Base-by-base conservation (phyloP, 2,888 invertebrate genomes). In the Teinopalpus imperialis region DNA sequence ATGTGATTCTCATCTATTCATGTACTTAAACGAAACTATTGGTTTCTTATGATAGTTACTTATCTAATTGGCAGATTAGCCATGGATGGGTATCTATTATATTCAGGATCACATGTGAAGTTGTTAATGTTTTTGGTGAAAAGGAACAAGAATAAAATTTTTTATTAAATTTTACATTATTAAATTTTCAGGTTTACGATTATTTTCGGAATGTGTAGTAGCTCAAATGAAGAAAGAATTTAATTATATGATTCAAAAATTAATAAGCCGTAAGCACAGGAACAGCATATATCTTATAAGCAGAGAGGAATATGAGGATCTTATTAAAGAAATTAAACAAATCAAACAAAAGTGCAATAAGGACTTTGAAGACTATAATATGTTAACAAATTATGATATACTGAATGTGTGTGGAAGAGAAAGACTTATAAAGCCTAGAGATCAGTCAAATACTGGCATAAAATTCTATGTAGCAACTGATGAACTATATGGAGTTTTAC, bases 401-500 rank as follows among this genome's bases (percentile, higher is more conserved):
- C 26, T 81, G 23, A 52, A 65, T 14, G 49, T 76, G 0, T 68
- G 59, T 26, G 70, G 68, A 0, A 70, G 47, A 43, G 73, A 80
- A 26, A 63, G 69, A 43, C 57, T 85, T 0, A 68, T 85, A 16
- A 70, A 69, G 48, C 76, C 81, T 0, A 69, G 59, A 42, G 68
- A 63, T 23, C 75, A 71, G 7, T 26, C 13, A 0, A 59, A 61
- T 46, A 39, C 56, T 26, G 44, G 32, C 51, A 55, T 77, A 2
- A 81, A 74, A 44, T 85, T 83, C 48, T 85, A 81, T 54, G 61
- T 85, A 4, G 51, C 65, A 1, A 68, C 63, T 0, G 63, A 78
- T 50, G 79, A 83, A 48, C 43, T 85, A 5, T 86, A 81, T 49
- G 70, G 75, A 36, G 76, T 78, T 0, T 50, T 83, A 13, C 82